These are phyloP conservation scores for Oopsacas minuta DNA, from an alignment of 37 sponge, comb jelly and placozoan genomes.

Conservation along the genomic window DNA sequence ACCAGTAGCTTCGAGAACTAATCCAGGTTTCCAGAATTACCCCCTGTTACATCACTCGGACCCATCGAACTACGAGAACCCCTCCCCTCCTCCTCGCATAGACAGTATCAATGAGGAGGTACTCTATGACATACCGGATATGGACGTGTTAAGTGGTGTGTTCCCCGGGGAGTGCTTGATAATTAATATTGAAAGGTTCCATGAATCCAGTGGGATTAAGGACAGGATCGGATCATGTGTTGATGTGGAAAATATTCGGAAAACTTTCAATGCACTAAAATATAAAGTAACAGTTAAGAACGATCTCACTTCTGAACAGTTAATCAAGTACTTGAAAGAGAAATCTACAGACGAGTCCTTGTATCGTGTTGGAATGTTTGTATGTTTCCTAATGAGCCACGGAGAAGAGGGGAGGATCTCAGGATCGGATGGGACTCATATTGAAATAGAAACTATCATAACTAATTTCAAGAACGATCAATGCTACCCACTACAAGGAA, in stretches of 20 bases:
- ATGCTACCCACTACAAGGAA: not conserved
- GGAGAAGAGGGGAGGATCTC: not conserved
- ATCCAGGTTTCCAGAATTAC: not conserved
- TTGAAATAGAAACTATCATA: not conserved
- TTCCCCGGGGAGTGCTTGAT: not conserved
- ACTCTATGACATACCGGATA: not conserved
- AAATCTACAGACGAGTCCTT: not conserved
- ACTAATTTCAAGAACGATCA: not conserved
- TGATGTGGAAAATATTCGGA: not conserved
- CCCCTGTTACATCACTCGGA: no score
- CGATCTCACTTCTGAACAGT: not conserved
- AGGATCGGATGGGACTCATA: not conserved
- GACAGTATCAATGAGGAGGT: not conserved
- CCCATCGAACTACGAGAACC: not conserved
- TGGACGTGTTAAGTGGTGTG: not conserved
- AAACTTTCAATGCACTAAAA: not conserved
- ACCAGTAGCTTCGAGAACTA: not conserved
- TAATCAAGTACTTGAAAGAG: not conserved
- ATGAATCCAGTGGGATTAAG: not conserved
- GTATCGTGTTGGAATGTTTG: not conserved
- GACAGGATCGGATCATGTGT: not conserved
- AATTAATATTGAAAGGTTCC: not conserved
- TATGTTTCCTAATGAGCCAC: not conserved
- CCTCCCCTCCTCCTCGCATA: not conserved
- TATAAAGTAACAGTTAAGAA: not conserved